phyloP scores from a whole-genome alignment of 2,113 vertebrate genomes.

The Psophia crepitans region DNA sequence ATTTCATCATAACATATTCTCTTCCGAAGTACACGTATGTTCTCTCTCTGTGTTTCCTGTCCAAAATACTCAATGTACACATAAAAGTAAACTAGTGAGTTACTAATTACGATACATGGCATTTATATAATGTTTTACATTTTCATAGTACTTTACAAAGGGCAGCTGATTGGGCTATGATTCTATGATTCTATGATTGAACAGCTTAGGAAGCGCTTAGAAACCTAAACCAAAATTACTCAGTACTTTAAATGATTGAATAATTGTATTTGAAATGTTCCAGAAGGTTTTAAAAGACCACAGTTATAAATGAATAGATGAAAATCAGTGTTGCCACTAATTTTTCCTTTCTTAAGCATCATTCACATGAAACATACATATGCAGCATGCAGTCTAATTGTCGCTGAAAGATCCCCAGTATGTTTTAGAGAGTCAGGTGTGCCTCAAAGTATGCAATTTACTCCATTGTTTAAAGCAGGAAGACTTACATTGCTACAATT shows the following conservation, averaged over 20 bases:
- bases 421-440: slow-evolving; percentile 44
- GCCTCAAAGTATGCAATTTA: slow-evolving; percentile 57
- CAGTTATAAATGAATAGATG: not conserved
- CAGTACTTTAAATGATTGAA: not conserved
- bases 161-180: no score
- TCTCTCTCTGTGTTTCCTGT: slow-evolving; percentile 61
- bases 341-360: not conserved
- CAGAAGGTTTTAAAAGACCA: slow-evolving; percentile 4
- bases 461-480: slow-evolving; percentile 61
- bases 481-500: slow-evolving; percentile 35
- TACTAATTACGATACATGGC: not conserved
- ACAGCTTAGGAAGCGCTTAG: not conserved
- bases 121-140: not conserved
- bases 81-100: slow-evolving; percentile 5
- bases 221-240: not conserved
- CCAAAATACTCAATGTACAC: slow-evolving; percentile 51
- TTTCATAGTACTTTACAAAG: not conserved
- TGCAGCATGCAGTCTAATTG: not conserved
- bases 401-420: not conserved
- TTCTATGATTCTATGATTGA: no score
- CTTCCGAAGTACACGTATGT: slow-evolving; percentile 2
- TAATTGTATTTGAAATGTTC: slow-evolving; percentile 1
- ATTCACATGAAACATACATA: not conserved
- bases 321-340: slow-evolving; percentile 1
- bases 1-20: slow-evolving; percentile 52